Percentiles rank a stretch among this genome's conserved stretches.
Evolutionary conservation across 2,797 vertebrate species (phyloP).

Genomic region (Thunnus albacares): DNA sequence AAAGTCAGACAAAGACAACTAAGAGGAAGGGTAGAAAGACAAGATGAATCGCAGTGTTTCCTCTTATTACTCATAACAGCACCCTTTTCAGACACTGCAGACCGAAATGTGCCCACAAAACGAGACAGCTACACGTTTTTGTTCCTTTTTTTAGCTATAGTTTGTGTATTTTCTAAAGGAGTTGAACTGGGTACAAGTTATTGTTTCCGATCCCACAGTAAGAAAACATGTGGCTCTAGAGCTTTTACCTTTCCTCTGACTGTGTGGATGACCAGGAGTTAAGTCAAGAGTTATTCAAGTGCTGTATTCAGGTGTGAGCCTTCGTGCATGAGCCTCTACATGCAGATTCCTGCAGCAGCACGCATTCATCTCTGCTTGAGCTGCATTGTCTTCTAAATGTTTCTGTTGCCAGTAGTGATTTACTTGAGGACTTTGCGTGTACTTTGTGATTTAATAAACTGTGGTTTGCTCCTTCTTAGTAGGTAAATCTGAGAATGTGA

Average conservation of each 20-base stretch:
- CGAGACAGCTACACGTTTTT: background rate
- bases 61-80: constrained; percentile 14
- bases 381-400: background rate
- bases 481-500: background rate
- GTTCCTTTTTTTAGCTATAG: constrained; percentile 5
- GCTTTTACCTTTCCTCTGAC: constrained; percentile 8
- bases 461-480: background rate
- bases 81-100: constrained; percentile 11
- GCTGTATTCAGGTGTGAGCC: constrained; percentile 6
- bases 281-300: constrained; percentile 15
- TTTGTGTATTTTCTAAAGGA: constrained; percentile 32
- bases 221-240: constrained; percentile 13
- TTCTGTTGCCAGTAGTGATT: background rate
- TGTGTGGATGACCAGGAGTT: constrained; percentile 22
- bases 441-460: background rate
- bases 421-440: background rate
- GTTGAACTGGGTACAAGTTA: background rate
- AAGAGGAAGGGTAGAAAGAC: background rate
- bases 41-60: constrained; percentile 31
- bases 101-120: constrained; percentile 19
- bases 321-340: background rate
- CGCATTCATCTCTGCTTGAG: background rate
- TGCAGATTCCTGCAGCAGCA: background rate
- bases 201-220: background rate
- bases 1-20: constrained; percentile 7